Base-by-base conservation (phyloP, 30 jellyfish, hydroid and myxozoan genomes). In the Turritopsis rubra region DNA sequence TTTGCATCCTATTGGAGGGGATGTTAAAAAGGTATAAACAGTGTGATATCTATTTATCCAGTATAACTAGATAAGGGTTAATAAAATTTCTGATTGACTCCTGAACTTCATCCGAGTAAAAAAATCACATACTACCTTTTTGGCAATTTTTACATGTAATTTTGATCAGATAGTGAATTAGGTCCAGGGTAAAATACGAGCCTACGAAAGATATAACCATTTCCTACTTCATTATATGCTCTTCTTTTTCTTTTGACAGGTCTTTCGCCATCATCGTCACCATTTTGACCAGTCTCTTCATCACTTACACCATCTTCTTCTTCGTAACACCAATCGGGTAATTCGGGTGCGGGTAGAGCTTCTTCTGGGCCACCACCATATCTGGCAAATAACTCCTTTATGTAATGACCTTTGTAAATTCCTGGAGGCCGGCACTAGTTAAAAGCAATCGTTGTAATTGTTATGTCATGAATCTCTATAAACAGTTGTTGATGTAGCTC, bases 361-460 rank as follows among this genome's bases (percentile, higher is more conserved):
- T 87, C 96, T 20, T 86, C 87, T 52, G 91, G 90, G 0, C 90
- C 95, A 26, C 89, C 83, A n/a, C 95, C 97, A 85, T 72, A 88
- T 30, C 92, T 81, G 18, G 84, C 88, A 85, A 85, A 88, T 54
- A 93, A 73, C 54, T 88, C 96, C 31, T 80, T 81, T 25, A 93
- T 54, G 72, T 93, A 93, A 8, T 75, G 88, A 8, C 60, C 83
- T 79, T 93, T 93, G 88, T 93, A 93, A 53, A 93, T 93, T 17
- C 99, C 99, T 8, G 97, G 97, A 16, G 99, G 96, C 8, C 99
- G 97, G 29, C 93, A 83, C 99, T 88, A 66, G 1, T 29, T 52
- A 27, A 65, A 80, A 19, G n/a, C n/a, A n/a, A n/a, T n/a, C n/a
- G n/a, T n/a, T n/a, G 29, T 65, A 75, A 18, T 22, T n/a, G n/a